Base-by-base conservation (phyloP, 1,140 invertebrate genomes). In the Dendrolimus punctatus region DNA sequence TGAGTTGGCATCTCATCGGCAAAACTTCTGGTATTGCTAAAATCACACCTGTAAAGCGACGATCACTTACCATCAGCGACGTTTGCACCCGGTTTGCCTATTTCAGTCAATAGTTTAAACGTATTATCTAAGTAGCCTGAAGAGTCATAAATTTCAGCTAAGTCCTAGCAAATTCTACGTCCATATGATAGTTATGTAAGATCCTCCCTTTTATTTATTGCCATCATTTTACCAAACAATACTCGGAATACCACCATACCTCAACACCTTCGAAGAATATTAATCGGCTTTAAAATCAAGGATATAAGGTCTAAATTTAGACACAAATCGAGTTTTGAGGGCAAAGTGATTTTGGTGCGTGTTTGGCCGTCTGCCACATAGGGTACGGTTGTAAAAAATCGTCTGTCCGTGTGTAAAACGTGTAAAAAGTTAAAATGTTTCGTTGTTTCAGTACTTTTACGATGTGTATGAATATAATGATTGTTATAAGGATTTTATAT, bases 201-300 rank as follows among this genome's bases (percentile, higher is more conserved):
- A 63, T 64, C 60, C 75, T 70, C 63, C 65, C 67, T 68, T 80
- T 72, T 71, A 79, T 77, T 81, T 81, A 81, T 81, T 77, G 64
- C 78, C 69, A 66, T 81, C 78, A 81, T 77, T 79, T 76, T 70
- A 64, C 69, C 75, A 80, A 76, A 80, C 75, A 77, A 80, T 71
- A 59, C 72, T 58, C 55, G 50, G 60, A 55, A 62, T 57, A 51
- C 71, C 57, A 68, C 62, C 56, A 46, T 63, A 64, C 51, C 10
- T 47, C 38, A 40, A 42, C 39, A 8, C 38, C 10, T 46, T 36
- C 39, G 48, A 40, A 58, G 44, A 36, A 23, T 41, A 10, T 10
- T 54, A 46, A 10, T 49, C 6, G 41, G 6, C 49, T 56, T 57
- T 68, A 60, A 53, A 37, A 40, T 37, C 48, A 64, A 6, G 39